phyloP scores from a whole-genome alignment of 2,113 vertebrate genomes.

The Excalfactoria chinensis region DNA sequence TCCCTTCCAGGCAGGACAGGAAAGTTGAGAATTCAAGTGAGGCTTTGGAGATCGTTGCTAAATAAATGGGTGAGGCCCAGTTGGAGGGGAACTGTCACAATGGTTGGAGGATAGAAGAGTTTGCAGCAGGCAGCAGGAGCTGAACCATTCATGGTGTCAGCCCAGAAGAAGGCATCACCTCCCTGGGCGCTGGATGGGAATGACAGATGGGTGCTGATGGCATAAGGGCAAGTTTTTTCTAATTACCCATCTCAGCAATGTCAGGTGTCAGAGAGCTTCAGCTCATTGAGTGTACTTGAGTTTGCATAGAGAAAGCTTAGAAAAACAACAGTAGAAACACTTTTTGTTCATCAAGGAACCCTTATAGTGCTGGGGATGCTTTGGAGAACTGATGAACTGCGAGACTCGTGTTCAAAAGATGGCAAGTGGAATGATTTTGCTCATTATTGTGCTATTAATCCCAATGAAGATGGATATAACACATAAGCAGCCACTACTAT shows the following conservation, averaged over 20 bases:
- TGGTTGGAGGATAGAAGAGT: accelerated
- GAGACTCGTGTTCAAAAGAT: not conserved
- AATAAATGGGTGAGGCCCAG: not conserved
- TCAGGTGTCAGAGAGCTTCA: not conserved
- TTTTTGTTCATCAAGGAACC: not conserved
- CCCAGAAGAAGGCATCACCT: not conserved
- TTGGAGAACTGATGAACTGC: not conserved
- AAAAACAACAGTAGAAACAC: not conserved
- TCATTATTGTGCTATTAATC: accelerated
- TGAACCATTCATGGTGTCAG: accelerated
- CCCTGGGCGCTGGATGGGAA: not conserved
- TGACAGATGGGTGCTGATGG: accelerated
- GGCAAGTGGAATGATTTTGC: not conserved
- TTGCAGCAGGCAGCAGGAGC: not conserved
- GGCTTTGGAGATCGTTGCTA: not conserved
- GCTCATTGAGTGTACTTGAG: not conserved
- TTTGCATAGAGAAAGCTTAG: not conserved
- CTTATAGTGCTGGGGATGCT: not conserved
- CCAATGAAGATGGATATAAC: not conserved
- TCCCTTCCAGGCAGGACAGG: not conserved
- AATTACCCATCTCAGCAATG: not conserved
- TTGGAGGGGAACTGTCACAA: not conserved
- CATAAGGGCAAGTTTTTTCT: not conserved
- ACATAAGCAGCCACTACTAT: not conserved
- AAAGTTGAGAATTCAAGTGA: slow-evolving; percentile 27